Base-by-base conservation (phyloP, 2,888 invertebrate genomes). In the Drosophila fungiperda region DNA sequence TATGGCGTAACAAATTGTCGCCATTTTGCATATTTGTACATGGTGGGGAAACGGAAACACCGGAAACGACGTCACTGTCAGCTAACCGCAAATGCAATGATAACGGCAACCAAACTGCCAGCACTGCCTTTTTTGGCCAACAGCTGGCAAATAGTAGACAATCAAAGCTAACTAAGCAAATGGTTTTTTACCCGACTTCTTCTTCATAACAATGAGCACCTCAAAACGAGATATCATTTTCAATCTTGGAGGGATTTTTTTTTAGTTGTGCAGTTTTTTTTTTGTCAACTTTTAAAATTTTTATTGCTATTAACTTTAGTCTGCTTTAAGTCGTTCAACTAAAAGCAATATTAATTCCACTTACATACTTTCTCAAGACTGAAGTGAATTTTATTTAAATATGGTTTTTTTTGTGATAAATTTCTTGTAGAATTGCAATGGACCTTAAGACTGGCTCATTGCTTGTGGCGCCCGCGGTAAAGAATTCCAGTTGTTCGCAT, bases 401-500 rank as follows among this genome's bases (percentile, higher is more conserved):
- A 29, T 29, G 1, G 1, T 29, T 0, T 29, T 29, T 29, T 29
- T 29, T 29, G 0, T n/a, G 11, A 2, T 26, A 49, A 38, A 63
- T 65, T 38, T 65, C 65, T 61, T 80, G n/a, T 68, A 92, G 92
- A 86, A 74, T 89, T 91, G 92, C 92, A 91, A 94, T 94, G 93
- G 94, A 94, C 93, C 93, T 94, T 82, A 93, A 94, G 91, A 92
- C 92, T 91, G 94, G 94, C 93, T 95, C 96, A 92, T 95, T 96
- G 93, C 94, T 97, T 91, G 95, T 96, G 91, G 96, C 97, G 92
- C 97, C 97, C 78, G 95, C 96, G 83, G 94, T 97, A 65, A 95
- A 96, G 92, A 97, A 97, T 94, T 96, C 96, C 93, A 97, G 97
- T 87, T 97, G 97, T 93, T 95, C 96, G 93, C 95, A 96, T 92